Percentiles rank a stretch among this genome's conserved stretches.
phyloP scores from a whole-genome alignment of 2,888 invertebrate genomes.

The Monopis laevigella region DNA sequence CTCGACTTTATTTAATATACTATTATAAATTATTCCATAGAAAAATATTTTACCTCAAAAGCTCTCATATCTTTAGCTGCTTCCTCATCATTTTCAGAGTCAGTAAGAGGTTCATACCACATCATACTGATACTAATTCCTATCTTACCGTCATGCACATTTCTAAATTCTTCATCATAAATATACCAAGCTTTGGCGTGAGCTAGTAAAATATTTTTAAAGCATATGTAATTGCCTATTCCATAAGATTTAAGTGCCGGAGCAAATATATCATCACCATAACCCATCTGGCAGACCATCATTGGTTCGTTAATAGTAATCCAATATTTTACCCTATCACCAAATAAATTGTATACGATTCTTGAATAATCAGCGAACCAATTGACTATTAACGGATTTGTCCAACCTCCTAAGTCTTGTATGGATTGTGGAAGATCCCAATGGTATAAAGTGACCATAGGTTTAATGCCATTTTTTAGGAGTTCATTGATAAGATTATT shows the following conservation, averaged over 20 bases:
- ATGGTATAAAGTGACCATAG: constrained; percentile 64
- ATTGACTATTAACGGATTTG: constrained; percentile 44
- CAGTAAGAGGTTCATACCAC: constrained; percentile 47
- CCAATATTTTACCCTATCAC: constrained; percentile 59
- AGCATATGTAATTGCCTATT: constrained; percentile 50
- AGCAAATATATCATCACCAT: constrained; percentile 33
- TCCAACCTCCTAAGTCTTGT: constrained; percentile 62
- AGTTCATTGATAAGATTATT: constrained; percentile 65
- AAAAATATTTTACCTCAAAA: constrained; percentile 41
- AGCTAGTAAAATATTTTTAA: constrained; percentile 52
- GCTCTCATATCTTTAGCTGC: constrained; percentile 53
- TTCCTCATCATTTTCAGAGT: constrained; percentile 41
- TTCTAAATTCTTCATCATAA: constrained; percentile 34
- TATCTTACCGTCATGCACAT: constrained; percentile 26
- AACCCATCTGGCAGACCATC: constrained; percentile 40
- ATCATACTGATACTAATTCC: constrained; percentile 21
- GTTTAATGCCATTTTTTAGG: constrained; percentile 65
- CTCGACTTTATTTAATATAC: background rate
- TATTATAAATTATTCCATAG: background rate
- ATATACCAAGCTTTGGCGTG: constrained; percentile 56
- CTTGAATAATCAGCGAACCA: constrained; percentile 56
- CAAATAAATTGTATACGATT: constrained; percentile 41
- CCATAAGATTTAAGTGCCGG: constrained; percentile 39
- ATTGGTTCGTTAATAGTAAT: constrained; percentile 67
- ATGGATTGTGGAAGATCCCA: constrained; percentile 61